Base-by-base conservation (phyloP, 2,888 invertebrate species). In the Coelogynopora nodosa region DNA sequence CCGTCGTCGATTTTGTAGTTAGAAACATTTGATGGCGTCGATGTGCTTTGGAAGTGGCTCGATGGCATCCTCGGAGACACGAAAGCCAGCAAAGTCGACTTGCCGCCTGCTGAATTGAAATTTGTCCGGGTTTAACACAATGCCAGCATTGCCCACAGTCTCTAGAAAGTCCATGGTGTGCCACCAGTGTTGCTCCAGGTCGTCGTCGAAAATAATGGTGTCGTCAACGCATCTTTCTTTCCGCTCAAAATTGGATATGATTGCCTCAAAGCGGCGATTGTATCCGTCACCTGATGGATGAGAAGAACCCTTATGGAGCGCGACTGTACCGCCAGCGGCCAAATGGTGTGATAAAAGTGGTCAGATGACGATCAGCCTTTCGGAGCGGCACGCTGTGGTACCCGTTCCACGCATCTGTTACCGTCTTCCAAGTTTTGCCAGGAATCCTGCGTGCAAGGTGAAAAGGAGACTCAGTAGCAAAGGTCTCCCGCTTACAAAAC, bases 221-320 rank as follows among this genome's bases (percentile, higher is more conserved):
- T 74, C 74, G 27, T 74, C 74, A 74, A 74, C 74, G 27, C 74
- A 74, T 13, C 18, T 10, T 74, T 74, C 74, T 74, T 74, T 74
- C 23, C 74, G 18, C 27, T 74, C 74, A 23, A 74, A 74, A 23
- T 74, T 26, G 5, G 74, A 74, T 74, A 23, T 74, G 5, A 74
- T 74, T 2, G 74, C 74, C 2, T 74, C 74, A 23, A 74, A 26
- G 23, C 27, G 74, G 27, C 74, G 74, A 74, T 74, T 74, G 27
- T 74, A 74, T 10, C 5, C 18, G 23, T 74, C 74, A 2, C 74
- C 74, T 49, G 18, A 49, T 49, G 74, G 49, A 49, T 10, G 49
- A 49, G 5, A 49, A 18, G 49, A 49, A 49, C 49, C 49, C 49
- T 49, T 49, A 18, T 18, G 49, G 49, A 10, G 49, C 18, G 18